Conservation (phyloP, 2,888 invertebrate species). For the Mellilla xanthometata region DNA sequence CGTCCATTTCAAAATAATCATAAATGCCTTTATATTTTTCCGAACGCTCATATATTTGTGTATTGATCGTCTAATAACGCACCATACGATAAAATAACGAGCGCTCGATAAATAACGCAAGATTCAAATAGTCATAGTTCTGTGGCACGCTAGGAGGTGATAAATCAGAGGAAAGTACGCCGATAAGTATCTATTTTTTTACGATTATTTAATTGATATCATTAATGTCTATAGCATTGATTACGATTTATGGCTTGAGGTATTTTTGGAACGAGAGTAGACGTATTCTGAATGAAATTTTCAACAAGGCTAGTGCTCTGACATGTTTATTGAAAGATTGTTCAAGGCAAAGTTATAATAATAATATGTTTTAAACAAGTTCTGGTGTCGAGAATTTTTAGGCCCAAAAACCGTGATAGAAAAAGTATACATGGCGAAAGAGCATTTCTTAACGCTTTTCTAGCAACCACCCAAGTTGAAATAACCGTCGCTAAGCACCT, state of each 20-base stretch:
- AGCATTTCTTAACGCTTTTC: no score
- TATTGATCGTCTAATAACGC: slow-evolving; percentile 45
- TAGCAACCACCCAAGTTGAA: no score
- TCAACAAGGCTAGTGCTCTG: no score
- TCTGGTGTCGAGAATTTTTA: no score
- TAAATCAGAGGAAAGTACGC: slow-evolving; percentile 52
- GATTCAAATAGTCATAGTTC: slow-evolving; percentile 34
- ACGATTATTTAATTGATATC: slow-evolving; percentile 68
- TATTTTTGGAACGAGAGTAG: slow-evolving; percentile 20
- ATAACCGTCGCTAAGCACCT: no score
- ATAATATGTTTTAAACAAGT: no score
- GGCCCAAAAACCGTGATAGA: no score
- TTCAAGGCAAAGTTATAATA: no score
- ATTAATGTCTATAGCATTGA: slow-evolving; percentile 60
- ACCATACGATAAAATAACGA: slow-evolving; percentile 15
- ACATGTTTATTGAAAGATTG: no score
- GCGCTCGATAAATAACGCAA: slow-evolving; percentile 4
- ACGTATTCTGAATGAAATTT: neutral
- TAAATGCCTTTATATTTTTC: slow-evolving; percentile 42
- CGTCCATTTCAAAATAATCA: slow-evolving; percentile 49
- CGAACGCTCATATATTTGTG: slow-evolving; percentile 34
- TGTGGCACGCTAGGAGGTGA: slow-evolving; percentile 48
- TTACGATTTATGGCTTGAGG: slow-evolving; percentile 60
- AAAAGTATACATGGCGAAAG: no score
- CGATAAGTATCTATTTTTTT: slow-evolving; percentile 51